phyloP scores from a whole-genome alignment of 2,797 vertebrate species.

The Botia kubotai region DNA sequence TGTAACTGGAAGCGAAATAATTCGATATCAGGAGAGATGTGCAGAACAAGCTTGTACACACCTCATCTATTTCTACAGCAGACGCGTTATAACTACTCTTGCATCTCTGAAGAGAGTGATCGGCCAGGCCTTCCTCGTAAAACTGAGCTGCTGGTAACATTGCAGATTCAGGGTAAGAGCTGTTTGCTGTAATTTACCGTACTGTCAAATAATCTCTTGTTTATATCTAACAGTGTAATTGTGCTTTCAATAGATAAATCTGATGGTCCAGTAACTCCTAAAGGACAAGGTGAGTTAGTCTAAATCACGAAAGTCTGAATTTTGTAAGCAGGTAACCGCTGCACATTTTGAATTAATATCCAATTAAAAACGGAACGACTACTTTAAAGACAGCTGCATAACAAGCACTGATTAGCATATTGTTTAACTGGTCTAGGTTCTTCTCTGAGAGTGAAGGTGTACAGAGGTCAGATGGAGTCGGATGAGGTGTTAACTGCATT shows the following conservation, averaged over 20 bases:
- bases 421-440: constrained; percentile 38
- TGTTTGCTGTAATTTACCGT: background rate
- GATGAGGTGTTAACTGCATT: constrained; percentile 5
- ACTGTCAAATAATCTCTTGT: background rate
- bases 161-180: constrained; percentile 70
- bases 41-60: constrained; percentile 63
- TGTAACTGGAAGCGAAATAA: background rate
- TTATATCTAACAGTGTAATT: background rate
- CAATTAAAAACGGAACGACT: background rate
- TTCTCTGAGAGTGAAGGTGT: constrained; percentile 43
- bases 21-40: constrained; percentile 52
- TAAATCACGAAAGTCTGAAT: background rate
- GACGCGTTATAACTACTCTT: constrained; percentile 67
- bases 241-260: constrained; percentile 19
- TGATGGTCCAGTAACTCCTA: background rate
- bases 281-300: constrained; percentile 14
- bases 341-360: background rate
- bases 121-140: constrained; percentile 55
- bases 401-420: background rate
- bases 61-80: constrained; percentile 63
- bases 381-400: too few relatives aligned
- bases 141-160: constrained; percentile 60
- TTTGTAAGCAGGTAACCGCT: background rate
- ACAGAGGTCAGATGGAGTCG: constrained; percentile 18
- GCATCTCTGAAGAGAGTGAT: constrained; percentile 67